phyloP scores from a whole-genome alignment of 1,140 invertebrate genomes.

The Sitophilus oryzae region DNA sequence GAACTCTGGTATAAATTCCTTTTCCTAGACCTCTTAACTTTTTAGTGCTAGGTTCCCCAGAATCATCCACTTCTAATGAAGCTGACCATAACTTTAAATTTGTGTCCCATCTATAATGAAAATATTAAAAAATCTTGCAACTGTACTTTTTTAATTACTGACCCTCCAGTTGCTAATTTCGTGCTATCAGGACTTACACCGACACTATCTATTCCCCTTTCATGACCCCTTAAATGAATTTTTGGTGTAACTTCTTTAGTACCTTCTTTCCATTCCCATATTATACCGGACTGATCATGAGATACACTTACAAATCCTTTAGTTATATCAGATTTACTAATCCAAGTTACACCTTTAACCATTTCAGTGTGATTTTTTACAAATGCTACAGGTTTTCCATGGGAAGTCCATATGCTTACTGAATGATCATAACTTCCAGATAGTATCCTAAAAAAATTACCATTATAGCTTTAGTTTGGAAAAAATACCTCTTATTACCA shows the following conservation, averaged over 20 bases:
- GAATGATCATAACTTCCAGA: slow-evolving; percentile 95
- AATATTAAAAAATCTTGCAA: background rate
- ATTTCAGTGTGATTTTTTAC: slow-evolving; percentile 75
- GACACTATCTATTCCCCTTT: slow-evolving; percentile 81
- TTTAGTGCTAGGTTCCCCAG: slow-evolving; percentile 48
- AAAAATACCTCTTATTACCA: slow-evolving; percentile 48
- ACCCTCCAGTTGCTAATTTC: slow-evolving; percentile 78
- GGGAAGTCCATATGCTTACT: slow-evolving; percentile 79
- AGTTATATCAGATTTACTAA: slow-evolving; percentile 57
- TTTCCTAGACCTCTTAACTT: slow-evolving; percentile 42
- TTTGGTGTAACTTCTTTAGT: slow-evolving; percentile 75
- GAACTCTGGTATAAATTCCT: slow-evolving; percentile 55
- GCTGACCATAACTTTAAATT: slow-evolving; percentile 74
- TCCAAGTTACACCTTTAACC: slow-evolving; percentile 81
- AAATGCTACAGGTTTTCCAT: slow-evolving; percentile 75
- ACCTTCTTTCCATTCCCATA: slow-evolving; percentile 80
- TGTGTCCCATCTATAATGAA: slow-evolving; percentile 65
- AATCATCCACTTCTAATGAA: slow-evolving; percentile 44
- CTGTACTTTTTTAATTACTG: background rate
- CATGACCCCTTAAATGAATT: slow-evolving; percentile 79
- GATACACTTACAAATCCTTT: slow-evolving; percentile 77
- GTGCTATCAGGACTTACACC: slow-evolving; percentile 56
- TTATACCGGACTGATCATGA: slow-evolving; percentile 85
- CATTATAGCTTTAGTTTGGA: background rate
- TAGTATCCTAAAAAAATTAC: slow-evolving; percentile 62